Percentiles rank a stretch among this genome's conserved stretches.
phyloP scores from a whole-genome alignment of 2,888 invertebrate species.

The Limnephilus rhombicus region DNA sequence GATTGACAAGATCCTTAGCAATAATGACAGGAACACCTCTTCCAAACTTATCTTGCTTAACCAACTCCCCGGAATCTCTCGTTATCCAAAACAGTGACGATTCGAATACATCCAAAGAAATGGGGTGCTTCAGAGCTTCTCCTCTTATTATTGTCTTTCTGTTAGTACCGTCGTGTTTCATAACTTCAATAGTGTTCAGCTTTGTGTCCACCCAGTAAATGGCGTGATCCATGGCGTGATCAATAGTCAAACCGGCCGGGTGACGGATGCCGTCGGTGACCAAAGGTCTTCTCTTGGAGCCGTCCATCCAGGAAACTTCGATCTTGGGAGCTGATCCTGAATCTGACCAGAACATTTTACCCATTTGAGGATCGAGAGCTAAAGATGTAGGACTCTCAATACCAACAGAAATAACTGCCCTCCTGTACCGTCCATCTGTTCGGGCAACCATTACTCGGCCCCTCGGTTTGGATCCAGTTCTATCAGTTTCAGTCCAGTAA shows the following conservation, averaged over 20 bases:
- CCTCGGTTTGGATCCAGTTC: slow-evolving; percentile 85
- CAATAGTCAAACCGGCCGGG: slow-evolving; percentile 94
- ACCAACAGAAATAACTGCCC: slow-evolving; percentile 87
- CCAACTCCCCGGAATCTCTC: slow-evolving; percentile 90
- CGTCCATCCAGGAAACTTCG: slow-evolving; percentile 98
- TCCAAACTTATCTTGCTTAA: slow-evolving; percentile 97
- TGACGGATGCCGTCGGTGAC: slow-evolving; percentile 90
- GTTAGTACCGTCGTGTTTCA: slow-evolving; percentile 88
- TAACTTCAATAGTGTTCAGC: slow-evolving; percentile 91
- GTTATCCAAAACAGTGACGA: slow-evolving; percentile 96
- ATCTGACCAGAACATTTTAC: slow-evolving; percentile 96
- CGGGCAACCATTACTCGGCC: slow-evolving; percentile 92
- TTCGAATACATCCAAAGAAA: slow-evolving; percentile 96
- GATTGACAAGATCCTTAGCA: slow-evolving; percentile 89
- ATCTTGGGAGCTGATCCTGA: slow-evolving; percentile 94
- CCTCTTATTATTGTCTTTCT: slow-evolving; percentile 85
- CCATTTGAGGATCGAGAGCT: slow-evolving; percentile 90
- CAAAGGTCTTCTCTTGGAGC: slow-evolving; percentile 89
- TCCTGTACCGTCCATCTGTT: slow-evolving; percentile 92
- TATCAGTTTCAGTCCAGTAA: slow-evolving; percentile 94
- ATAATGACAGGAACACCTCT: slow-evolving; percentile 92
- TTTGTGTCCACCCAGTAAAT: slow-evolving; percentile 98
- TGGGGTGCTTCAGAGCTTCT: slow-evolving; percentile 86
- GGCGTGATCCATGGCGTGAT: slow-evolving; percentile 91
- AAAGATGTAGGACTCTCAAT: slow-evolving; percentile 93